Conservation (phyloP, 2,888 invertebrate species). For the Villa cingulata region DNA sequence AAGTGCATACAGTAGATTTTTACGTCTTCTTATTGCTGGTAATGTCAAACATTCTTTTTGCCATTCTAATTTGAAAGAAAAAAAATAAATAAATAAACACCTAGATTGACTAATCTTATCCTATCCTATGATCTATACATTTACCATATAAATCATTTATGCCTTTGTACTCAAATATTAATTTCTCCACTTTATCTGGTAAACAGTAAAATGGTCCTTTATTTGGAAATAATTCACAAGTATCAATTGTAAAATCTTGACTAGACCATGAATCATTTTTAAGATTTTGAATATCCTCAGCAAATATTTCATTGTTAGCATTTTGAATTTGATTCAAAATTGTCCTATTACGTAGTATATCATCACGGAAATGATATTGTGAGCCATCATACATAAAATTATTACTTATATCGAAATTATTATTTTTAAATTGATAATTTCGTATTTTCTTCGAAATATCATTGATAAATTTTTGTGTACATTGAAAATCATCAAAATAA, state of each 20-base stretch:
- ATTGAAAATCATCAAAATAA: slow-evolving; percentile 18
- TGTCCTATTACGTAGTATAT: slow-evolving; percentile 19
- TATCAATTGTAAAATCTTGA: slow-evolving; percentile 22
- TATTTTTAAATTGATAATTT: background rate
- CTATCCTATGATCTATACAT: slow-evolving; percentile 16
- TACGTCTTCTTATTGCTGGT: slow-evolving; percentile 52
- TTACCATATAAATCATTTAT: slow-evolving; percentile 72
- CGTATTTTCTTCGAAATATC: slow-evolving; percentile 17
- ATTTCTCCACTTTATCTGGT: slow-evolving; percentile 50
- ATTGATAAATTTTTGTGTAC: slow-evolving; percentile 30
- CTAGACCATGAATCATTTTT: slow-evolving; percentile 26
- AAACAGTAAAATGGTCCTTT: slow-evolving; percentile 63
- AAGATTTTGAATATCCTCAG: slow-evolving; percentile 17
- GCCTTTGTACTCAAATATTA: slow-evolving; percentile 62
- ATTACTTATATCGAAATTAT: background rate
- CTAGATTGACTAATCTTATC: too few relatives aligned
- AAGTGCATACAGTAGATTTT: slow-evolving; percentile 80
- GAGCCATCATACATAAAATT: slow-evolving; percentile 18
- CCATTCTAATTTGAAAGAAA: too few relatives aligned
- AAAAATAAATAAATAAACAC: too few relatives aligned
- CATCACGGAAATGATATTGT: slow-evolving; percentile 27
- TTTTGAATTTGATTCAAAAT: slow-evolving; percentile 1
- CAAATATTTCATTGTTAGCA: background rate
- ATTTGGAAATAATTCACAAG: slow-evolving; percentile 22
- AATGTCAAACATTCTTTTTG: slow-evolving; percentile 81